These are phyloP conservation scores for Tenodera sinensis DNA, from an alignment of 2,888 invertebrate genomes.

Conservation along the genomic window DNA sequence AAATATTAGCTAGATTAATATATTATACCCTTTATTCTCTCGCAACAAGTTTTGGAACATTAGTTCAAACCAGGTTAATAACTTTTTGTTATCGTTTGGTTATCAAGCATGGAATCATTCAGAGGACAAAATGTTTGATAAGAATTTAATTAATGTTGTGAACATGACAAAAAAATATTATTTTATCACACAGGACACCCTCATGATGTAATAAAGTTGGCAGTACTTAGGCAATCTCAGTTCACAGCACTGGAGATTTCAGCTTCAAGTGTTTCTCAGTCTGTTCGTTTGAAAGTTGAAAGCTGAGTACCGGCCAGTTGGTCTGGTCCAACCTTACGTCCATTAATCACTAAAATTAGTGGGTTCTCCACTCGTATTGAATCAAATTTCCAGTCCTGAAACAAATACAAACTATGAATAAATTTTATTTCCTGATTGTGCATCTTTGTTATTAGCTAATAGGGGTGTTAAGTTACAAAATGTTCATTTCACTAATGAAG, in stretches of 20 bases:
- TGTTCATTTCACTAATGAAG: no score
- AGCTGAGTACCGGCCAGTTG: slow-evolving; percentile 63
- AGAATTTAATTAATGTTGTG: background rate
- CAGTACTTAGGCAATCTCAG: background rate
- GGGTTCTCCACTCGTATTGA: slow-evolving; percentile 79
- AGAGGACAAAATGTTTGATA: background rate
- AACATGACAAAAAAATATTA: background rate
- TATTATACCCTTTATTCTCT: background rate
- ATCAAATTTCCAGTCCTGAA: slow-evolving; percentile 68
- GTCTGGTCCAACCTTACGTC: slow-evolving; percentile 63
- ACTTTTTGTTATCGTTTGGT: background rate
- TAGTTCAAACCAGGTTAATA: background rate
- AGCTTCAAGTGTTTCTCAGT: slow-evolving; percentile 41
- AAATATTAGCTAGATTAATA: background rate
- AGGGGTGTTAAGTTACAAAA: no score
- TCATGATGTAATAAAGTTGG: background rate
- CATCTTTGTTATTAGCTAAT: no score
- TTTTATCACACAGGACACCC: background rate
- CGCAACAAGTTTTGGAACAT: background rate
- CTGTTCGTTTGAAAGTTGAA: slow-evolving; percentile 61
- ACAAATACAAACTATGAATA: slow-evolving; percentile 30
- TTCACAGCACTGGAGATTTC: background rate
- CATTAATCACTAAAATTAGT: slow-evolving; percentile 68
- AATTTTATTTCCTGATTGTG: background rate
- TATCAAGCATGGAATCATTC: background rate